Base-by-base conservation (phyloP, 2,888 invertebrate genomes). In the Orthosia incerta region DNA sequence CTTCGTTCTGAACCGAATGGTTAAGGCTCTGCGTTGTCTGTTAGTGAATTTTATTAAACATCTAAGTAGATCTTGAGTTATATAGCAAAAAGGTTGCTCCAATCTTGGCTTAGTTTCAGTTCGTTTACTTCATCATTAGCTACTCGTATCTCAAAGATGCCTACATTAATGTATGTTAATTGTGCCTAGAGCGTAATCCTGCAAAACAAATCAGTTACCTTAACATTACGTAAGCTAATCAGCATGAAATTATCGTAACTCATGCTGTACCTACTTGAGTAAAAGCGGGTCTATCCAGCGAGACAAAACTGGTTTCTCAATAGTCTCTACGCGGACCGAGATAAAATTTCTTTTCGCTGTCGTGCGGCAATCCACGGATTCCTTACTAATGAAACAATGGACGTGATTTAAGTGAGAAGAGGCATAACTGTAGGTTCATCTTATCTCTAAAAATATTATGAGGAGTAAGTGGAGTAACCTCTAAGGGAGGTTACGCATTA, bases 251-350 rank as follows among this genome's bases (percentile, higher is more conserved):
- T 59, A 74, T 61, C 73, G 67, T 74, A 71, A 71, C 46, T 74
- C 70, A 53, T 48, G 45, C 16, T 39, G 61, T 20, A 18, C 31
- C 69, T 70, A 45, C 59, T 76, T 70, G 20, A 66, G 76, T 76
- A 69, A 70, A 80, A 74, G 74, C 70, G 55, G 31, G 57, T n/a
- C 64, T 74, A 81, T 68, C 67, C 50, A 81, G 61, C 71, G 64
- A 71, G 81, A 71, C 78, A 82, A 67, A 82, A 82, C 79, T 26
- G 69, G 81, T 82, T 82, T 79, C 60, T 79, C 69, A 79, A 79
- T 61, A 67, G 55, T 26, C 18, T 67, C 48, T 71, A 51, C 5
- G 68, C 13, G 46, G 61, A 12, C 39, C n/a, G 53, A 75, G 56
- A 72, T 64, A 51, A 60, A 67, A 64, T 79, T 81, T 82, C 75